Evolutionary conservation across 2,113 vertebrate genomes (phyloP), one percentile per base, ranked within the genome.

Genomic region (Percina caprodes): DNA sequence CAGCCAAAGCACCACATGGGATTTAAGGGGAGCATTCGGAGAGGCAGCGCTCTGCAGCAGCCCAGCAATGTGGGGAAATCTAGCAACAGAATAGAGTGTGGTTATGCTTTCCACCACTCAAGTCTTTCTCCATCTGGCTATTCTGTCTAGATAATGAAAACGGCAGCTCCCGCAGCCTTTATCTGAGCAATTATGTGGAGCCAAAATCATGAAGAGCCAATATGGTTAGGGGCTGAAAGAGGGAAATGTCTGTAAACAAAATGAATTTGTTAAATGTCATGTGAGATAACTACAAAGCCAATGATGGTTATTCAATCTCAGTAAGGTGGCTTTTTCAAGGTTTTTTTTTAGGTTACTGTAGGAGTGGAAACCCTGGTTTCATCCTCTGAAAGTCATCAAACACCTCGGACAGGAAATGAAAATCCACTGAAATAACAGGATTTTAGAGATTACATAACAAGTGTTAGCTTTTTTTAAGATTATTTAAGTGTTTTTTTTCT

Each of bases 371-470:
- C 42, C 54, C 24, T 23, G 54, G 60, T 68, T 83, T 86, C 58
- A 86, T 85, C 77, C 61, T 83, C 61, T 78, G 82, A 77, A 79
- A 84, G 49, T 69, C 69, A 77, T 76, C 52, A 82, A 82, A 88
- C 79, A 83, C 83, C 79, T 84, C 63, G 9, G 59, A 15, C 62
- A 79, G 86, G 82, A 87, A 85, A 89, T 88, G 67, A 86, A 91
- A 88, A 85, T 69, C 46, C 56, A 80, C 46, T 78, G 58, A 77
- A 80, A 82, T 84, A 88, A 88, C 69, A 73, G 83, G 86, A 90
- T 87, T 86, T 86, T 16, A 51, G 33, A 74, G 77, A 82, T 82
- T 78, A 87, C 24, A 79, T 24, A 77, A 71, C 18, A 48, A 80
- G 30, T n/a, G n/a, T n/a, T n/a, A n/a, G n/a, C 3, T 58, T 33